Conservation (phyloP, 2,797 vertebrate species). For the Lepilemur septentrionalis region DNA sequence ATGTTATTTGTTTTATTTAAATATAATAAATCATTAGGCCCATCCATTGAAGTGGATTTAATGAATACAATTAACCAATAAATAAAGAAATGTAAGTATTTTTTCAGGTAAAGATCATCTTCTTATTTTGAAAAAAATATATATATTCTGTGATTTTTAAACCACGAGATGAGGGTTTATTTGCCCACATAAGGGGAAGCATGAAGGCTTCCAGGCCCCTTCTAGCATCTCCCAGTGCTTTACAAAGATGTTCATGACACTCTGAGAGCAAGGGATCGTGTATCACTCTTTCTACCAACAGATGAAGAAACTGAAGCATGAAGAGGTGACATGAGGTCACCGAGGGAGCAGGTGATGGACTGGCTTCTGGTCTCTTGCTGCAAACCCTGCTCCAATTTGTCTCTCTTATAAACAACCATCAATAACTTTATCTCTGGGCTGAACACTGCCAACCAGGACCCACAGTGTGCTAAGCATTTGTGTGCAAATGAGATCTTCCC, state of each 20-base stretch:
- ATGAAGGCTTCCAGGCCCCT: background rate
- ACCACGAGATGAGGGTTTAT: background rate
- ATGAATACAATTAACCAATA: background rate
- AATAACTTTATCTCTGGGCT: background rate
- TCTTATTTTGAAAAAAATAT: background rate
- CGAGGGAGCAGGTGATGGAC: background rate
- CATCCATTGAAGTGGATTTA: background rate
- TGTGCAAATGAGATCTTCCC: background rate
- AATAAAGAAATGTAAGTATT: background rate
- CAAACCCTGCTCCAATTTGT: background rate
- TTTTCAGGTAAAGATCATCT: background rate
- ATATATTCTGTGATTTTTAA: background rate
- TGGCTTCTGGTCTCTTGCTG: background rate
- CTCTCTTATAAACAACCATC: background rate
- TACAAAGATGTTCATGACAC: background rate
- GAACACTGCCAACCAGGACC: background rate
- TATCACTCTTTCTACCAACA: background rate
- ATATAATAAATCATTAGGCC: background rate
- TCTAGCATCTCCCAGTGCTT: background rate
- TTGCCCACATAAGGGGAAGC: background rate
- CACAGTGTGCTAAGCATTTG: background rate
- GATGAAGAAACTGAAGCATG: constrained; percentile 29
- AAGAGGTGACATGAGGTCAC: background rate
- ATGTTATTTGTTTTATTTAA: background rate
- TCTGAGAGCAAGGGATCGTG: background rate